phyloP scores from a whole-genome alignment of 2,113 vertebrate genomes.

The Oreochromis aureus region DNA sequence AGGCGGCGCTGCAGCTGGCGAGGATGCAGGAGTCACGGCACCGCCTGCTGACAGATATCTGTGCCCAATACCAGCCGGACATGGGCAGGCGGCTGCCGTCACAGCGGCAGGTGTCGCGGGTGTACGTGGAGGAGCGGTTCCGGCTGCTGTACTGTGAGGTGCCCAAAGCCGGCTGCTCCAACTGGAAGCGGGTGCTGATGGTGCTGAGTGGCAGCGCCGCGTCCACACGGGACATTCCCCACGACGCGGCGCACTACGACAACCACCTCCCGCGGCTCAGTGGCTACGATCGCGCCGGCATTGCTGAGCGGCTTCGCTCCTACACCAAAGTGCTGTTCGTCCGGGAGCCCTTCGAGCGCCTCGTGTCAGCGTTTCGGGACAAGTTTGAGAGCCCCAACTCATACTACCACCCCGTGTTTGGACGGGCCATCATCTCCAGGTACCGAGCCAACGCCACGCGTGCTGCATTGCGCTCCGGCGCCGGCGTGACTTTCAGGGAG shows the following conservation, averaged over 20 bases:
- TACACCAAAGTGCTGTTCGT: slow-evolving; percentile 94
- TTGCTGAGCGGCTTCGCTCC: slow-evolving; percentile 75
- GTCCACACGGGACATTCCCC: slow-evolving; percentile 78
- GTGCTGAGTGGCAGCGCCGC: slow-evolving; percentile 81
- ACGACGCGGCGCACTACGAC: slow-evolving; percentile 81
- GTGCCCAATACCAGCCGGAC: slow-evolving; percentile 77
- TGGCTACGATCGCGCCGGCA: slow-evolving; percentile 74
- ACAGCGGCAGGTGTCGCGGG: slow-evolving; percentile 80
- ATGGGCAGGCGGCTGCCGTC: slow-evolving; percentile 61
- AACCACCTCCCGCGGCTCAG: slow-evolving; percentile 81
- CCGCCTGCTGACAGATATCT: slow-evolving; percentile 75
- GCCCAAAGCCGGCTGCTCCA: slow-evolving; percentile 91
- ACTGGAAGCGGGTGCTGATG: slow-evolving; percentile 96
- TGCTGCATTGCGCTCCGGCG: slow-evolving; percentile 79
- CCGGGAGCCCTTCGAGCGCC: slow-evolving; percentile 86
- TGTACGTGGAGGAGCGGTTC: slow-evolving; percentile 87
- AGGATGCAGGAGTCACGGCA: slow-evolving; percentile 76
- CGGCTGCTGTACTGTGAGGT: slow-evolving; percentile 90
- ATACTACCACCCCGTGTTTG: slow-evolving; percentile 93
- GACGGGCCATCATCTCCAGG: slow-evolving; percentile 85
- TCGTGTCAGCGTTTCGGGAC: slow-evolving; percentile 91
- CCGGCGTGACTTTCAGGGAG: slow-evolving; percentile 87
- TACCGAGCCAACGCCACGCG: slow-evolving; percentile 84
- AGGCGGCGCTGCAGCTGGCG: slow-evolving; percentile 57
- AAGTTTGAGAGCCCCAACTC: slow-evolving; percentile 93